These are phyloP conservation scores for Belgica antarctica DNA, from an alignment of 2,888 invertebrate genomes.

Conservation along the genomic window DNA sequence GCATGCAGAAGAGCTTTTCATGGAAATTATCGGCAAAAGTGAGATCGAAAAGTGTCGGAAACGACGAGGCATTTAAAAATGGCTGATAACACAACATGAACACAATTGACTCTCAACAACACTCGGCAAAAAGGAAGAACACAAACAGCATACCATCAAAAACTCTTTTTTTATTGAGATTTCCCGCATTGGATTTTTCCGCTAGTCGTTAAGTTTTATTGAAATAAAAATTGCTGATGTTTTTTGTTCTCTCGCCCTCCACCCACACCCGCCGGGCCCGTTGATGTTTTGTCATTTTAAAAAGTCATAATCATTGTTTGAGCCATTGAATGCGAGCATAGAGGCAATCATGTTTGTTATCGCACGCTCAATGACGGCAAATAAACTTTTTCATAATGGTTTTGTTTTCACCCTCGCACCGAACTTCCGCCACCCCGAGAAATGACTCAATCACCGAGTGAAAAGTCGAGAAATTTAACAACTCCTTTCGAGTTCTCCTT, in stretches of 20 bases:
- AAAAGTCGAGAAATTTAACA: background rate
- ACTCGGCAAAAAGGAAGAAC: no score
- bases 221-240: conserved; percentile 24
- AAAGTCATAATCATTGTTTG: conserved; percentile 30
- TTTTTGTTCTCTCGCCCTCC: conserved; percentile 8
- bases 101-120: conserved; percentile 1
- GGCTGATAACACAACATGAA: conserved; percentile 12
- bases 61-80: background rate
- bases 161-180: background rate
- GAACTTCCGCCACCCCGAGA: background rate
- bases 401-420: background rate
- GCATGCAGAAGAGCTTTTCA: background rate
- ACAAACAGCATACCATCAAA: background rate
- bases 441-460: no score
- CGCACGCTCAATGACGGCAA: background rate
- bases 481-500: background rate
- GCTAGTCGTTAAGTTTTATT: conserved; percentile 34
- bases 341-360: conserved; percentile 14
- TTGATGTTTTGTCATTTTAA: conserved; percentile 30
- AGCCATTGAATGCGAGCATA: background rate
- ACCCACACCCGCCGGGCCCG: no score
- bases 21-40: background rate
- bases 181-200: conserved; percentile 28
- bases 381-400: background rate
- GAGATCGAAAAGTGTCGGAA: background rate